Base-by-base conservation (phyloP, 1,140 invertebrate species). In the Drosophila lini region DNA sequence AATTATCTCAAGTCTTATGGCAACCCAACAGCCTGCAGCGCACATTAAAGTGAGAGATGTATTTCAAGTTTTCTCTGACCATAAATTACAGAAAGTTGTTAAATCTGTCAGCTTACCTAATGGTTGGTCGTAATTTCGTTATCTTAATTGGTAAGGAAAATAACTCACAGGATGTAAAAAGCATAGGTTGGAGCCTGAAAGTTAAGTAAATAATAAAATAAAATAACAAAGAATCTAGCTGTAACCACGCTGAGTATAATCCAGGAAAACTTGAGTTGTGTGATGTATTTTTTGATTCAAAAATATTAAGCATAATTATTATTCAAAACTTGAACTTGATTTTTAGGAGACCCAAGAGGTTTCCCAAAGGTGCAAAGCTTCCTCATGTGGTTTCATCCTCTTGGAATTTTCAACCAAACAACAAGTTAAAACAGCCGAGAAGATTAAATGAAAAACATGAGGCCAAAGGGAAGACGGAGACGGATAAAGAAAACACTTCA, bases 401-500 rank as follows among this genome's bases (percentile, higher is more conserved):
- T 41, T 25, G 16, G 10, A 19, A 31, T 22, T 40, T 5, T 15
- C 25, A 40, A 13, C 19, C 56, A 19, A 19, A 34, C 22, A 61
- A 36, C 32, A 45, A 10, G n/a, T 9, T 45, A 3, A 28, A 34
- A 19, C 22, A 32, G 11, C 25, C 16, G 36, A 62, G 2, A 10
- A 31, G 25, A 67, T 68, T 50, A 42, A 64, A 36, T 15, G 31
- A 11, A 63, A 34, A 61, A 28, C 31, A 65, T 31, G 1, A n/a
- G 11, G 16, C 28, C 22, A 13, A 28, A 41, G 15, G 16, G 11
- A 41, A 32, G 41, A 41, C 57, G 31, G 32, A 19, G 32, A 47
- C 3, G 34, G 59, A 16, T 38, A 10, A 38, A n/a, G 11, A n/a
- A 25, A 11, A 48, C 41, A 48, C 41, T 42, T 40, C 13, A 6